Evolutionary conservation across 2,888 invertebrate species (phyloP), one percentile per base, ranked within the genome.

Genomic region (Leptinotarsa peninsularis): DNA sequence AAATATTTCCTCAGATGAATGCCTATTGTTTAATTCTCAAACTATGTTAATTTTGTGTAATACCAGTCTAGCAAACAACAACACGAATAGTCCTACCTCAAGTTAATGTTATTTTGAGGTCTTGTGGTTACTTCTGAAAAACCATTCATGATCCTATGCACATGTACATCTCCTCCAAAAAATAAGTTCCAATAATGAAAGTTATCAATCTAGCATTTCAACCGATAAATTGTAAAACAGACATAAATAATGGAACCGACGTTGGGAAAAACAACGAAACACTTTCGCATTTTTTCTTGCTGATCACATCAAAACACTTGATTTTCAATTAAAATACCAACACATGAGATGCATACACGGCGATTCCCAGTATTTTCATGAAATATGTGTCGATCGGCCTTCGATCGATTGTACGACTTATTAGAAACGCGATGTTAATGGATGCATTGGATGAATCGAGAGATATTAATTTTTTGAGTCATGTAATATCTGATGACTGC

Each of bases 401-500:
- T 63, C 63, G 43, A 15, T 10, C 4, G 63, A 43, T 33, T n/a
- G 43, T 27, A 15, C 63, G 63, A 63, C 43, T 63, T 63, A 63
- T 63, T 63, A 63, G 63, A 63, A 63, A 63, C 63, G 63, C 63
- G 18, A 63, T 63, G 63, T 63, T 63, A 63, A 63, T 63, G 27
- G 33, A n/a, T 33, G 63, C n/a, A 63, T 63, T 63, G 63, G 17
- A 63, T 60, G 23, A 60, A 15, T 60, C 43, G 58, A 27, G 63
- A 10, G n/a, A n/a, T 33, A 23, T 23, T 58, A 58, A 58, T 43
- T 63, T 63, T 63, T 63, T 63, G 63, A 33, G 63, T 63, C n/a
- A 43, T 63, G n/a, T 63, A 63, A 43, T 43, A 15, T 43, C 7
- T 33, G 43, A 63, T 18, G 43, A 33, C n/a, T 63, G 63, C 18